Evolutionary conservation across 2,797 vertebrate genomes (phyloP), one percentile per base, ranked within the genome.

Genomic region (Lutjanus argentimaculatus): DNA sequence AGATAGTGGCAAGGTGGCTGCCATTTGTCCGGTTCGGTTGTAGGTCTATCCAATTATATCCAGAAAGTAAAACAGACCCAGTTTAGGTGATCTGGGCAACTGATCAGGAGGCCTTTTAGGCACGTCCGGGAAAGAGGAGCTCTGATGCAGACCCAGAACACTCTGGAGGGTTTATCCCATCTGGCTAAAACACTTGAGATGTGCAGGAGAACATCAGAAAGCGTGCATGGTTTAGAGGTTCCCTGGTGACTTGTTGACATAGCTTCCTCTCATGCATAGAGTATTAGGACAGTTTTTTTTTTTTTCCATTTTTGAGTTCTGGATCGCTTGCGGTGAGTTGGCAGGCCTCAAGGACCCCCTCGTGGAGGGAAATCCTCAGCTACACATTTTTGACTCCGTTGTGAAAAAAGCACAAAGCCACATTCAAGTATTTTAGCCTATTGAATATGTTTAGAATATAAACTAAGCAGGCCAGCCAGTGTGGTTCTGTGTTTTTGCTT

Each of bases 391-490:
- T 45, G 11, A 21, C 12, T 36, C 45, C 55, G 9, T 59, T 22
- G 14, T 48, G 22, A 59, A 57, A 69, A 46, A 16, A 30, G 11
- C 16, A 56, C 53, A 56, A 57, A 57, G 21, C 55, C 43, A 10
- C 68, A 21, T 45, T 56, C 40, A 68, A 56, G 40, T 17, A 12
- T 69, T 57, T 69, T 19, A 17, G n/a, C 46, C 48, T 42, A 25
- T 51, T 49, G 19, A 72, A 52, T 63, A 43, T 52, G 40, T 45
- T 53, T 64, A 25, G n/a, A 73, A 45, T 55, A 11, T 46, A 53
- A 45, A 55, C 15, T 43, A 25, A 55, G 42, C 17, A 36, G 17
- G 21, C 49, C 14, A 12, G 71, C 61, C 22, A 48, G 22, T 36
- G 49, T 55, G 59, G 16, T 14, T 49, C 6, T 17, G 52, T 14